Evolutionary conservation across 2,888 invertebrate genomes (phyloP), one percentile per base, ranked within the genome.

Genomic region (Torymus tubicola): DNA sequence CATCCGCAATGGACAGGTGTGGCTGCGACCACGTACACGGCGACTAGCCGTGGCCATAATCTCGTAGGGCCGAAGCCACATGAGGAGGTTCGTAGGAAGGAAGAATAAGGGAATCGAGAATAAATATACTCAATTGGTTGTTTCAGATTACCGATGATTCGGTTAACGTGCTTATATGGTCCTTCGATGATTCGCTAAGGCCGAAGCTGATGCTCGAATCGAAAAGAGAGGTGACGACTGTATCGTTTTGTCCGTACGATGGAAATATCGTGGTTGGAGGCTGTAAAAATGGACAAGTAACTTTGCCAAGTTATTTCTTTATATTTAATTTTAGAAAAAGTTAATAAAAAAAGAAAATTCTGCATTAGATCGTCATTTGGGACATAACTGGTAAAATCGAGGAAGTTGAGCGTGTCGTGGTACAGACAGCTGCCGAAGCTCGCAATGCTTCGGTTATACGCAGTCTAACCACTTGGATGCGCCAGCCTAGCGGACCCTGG

Each of bases 1-100:
- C 96, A 96, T 91, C 95, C 94, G 0, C 92, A 93, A 89, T 93
- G 94, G 92, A 93, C 94, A 0, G 96, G 95, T 0, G 92, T 94
- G 12, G 92, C 94, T 2, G 95, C 94, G 0, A 92, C 94, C 53
- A 92, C 94, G n/a, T 96, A 96, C 85, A 92, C 94, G 0, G 93
- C 94, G 84, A 91, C 83, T 87, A 89, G 87, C 84, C 91, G 86
- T 83, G 84, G 81, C 80, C 87, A 86, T 55, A 80, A 83, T 83
- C 81, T 87, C 52, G 73, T 81, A 8, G 87, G 86, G 2, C 86
- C 85, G 1, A 81, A 83, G 72, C 18, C 73, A 10, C 14, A 8
- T 8, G 42, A 42, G 10, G 42, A 42, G 42, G 42, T 42, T 42
- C 8, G 42, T 42, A 8, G 1, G 8, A 42, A 42, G 42, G 42